phyloP scores from a whole-genome alignment of 2,888 invertebrate species.

The Oeneis ivallda region DNA sequence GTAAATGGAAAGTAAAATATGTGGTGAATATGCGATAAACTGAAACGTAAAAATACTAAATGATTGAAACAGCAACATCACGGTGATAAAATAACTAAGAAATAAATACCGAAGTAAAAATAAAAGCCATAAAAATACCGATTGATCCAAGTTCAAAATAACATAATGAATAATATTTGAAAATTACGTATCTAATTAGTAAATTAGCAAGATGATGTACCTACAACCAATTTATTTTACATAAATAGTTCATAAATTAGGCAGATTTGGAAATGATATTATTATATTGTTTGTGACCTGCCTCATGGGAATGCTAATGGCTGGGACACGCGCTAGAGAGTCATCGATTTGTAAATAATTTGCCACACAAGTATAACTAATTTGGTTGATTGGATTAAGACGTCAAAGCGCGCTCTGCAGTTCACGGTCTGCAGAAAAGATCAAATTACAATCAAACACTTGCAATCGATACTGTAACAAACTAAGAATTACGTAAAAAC shows the following conservation, averaged over 20 bases:
- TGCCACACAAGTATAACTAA: slow-evolving; percentile 63
- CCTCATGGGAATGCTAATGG: slow-evolving; percentile 69
- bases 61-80: background rate
- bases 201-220: background rate
- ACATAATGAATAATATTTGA: background rate
- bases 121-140: background rate
- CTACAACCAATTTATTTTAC: slow-evolving; percentile 28
- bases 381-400: slow-evolving; percentile 78
- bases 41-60: background rate
- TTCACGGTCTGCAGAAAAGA: slow-evolving; percentile 73
- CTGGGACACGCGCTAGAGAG: slow-evolving; percentile 49
- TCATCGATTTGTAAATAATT: slow-evolving; percentile 60
- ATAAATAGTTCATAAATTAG: slow-evolving; percentile 32
- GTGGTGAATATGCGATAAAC: background rate
- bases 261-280: slow-evolving; percentile 21
- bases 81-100: background rate
- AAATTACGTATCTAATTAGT: background rate
- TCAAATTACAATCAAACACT: slow-evolving; percentile 53
- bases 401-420: slow-evolving; percentile 63
- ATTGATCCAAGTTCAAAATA: slow-evolving; percentile 6
- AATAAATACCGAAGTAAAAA: background rate
- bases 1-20: background rate
- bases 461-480: slow-evolving; percentile 53
- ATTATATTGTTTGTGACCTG: slow-evolving; percentile 53
- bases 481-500: background rate